These are phyloP conservation scores for Pogoniulus pusillus DNA, from an alignment of 2,797 vertebrate species.

Conservation along the genomic window DNA sequence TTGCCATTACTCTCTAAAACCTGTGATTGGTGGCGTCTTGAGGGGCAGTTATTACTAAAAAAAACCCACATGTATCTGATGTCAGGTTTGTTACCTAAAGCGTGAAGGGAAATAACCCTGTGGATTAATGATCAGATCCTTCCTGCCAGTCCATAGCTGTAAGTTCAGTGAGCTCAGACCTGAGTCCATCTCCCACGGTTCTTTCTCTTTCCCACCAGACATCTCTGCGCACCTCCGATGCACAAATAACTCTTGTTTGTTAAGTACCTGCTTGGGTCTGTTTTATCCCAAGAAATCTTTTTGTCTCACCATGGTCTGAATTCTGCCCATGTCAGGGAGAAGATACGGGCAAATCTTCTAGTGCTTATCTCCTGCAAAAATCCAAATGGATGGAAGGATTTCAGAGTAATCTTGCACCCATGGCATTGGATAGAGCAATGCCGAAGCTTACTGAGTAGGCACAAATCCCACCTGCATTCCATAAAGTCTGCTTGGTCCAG, in stretches of 20 bases:
- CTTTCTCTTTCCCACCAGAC: background rate
- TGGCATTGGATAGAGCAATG: background rate
- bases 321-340: background rate
- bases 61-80: background rate
- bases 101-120: background rate
- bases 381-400: background rate
- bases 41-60: background rate
- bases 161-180: background rate
- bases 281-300: background rate
- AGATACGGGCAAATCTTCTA: background rate
- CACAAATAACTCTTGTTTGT: background rate
- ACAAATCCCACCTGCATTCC: background rate
- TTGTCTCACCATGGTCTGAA: background rate
- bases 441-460: background rate
- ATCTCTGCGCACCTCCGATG: accelerated
- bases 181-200: background rate
- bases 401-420: background rate
- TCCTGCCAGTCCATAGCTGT: background rate
- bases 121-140: background rate
- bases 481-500: background rate
- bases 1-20: background rate
- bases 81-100: background rate
- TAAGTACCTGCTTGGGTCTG: background rate
- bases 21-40: background rate
- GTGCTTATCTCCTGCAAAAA: background rate